Conservation (phyloP, 2,113 vertebrate genomes). For the Hippocampus mohnikei region DNA sequence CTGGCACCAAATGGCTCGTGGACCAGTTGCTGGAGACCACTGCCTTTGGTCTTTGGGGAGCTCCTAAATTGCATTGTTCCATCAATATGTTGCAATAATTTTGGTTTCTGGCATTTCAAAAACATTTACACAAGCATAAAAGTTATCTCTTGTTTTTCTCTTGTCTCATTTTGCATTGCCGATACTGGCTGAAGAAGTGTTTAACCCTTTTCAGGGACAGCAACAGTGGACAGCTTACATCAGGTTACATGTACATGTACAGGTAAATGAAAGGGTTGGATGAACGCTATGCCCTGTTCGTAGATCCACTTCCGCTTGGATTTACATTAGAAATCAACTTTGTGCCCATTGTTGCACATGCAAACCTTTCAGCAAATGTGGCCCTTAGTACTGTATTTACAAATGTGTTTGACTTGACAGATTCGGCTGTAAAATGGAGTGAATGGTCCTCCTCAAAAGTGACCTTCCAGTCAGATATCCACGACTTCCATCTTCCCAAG, state of each 20-base stretch:
- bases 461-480: slow-evolving; percentile 76
- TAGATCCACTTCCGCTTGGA: background rate
- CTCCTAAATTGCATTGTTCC: background rate
- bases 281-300: background rate
- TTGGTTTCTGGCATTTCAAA: background rate
- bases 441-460: slow-evolving; percentile 61
- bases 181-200: no score
- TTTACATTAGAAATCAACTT: no score
- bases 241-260: no score
- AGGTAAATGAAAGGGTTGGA: no score
- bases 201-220: no score
- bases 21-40: no score
- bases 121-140: background rate
- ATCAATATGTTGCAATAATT: background rate
- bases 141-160: no score
- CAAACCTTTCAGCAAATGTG: background rate
- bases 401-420: background rate
- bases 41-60: no score
- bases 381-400: background rate
- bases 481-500: slow-evolving; percentile 72
- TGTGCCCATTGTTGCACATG: background rate
- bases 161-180: background rate
- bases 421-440: slow-evolving; percentile 18
- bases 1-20: no score
- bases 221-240: no score